A percentile compares a stretch with the other conserved stretches of the same genome.
phyloP scores from a whole-genome alignment of 2,113 vertebrate species.

The Formicarius rufipectus region DNA sequence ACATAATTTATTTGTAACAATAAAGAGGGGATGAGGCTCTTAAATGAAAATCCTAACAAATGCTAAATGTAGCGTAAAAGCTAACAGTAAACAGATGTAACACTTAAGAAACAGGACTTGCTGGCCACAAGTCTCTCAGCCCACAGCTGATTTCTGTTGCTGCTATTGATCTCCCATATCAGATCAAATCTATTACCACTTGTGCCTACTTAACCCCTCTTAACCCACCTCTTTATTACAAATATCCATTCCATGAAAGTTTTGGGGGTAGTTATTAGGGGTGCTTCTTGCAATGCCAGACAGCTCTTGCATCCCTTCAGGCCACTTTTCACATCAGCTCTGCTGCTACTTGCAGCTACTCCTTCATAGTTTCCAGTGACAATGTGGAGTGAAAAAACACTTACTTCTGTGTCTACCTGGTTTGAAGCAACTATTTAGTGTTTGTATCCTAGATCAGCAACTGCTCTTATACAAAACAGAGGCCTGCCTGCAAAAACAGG shows the following conservation, averaged over 20 bases:
- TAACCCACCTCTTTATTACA: background rate
- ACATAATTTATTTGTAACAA: background rate
- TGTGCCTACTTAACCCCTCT: background rate
- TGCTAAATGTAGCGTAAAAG: background rate
- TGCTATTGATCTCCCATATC: background rate
- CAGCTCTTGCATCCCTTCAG: background rate
- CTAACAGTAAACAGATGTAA: background rate
- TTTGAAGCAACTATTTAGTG: background rate
- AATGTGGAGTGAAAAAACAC: background rate
- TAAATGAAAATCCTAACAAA: background rate
- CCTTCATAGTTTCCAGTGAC: background rate
- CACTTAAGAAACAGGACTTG: background rate
- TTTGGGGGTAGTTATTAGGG: background rate
- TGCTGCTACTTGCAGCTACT: background rate
- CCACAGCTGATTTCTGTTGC: background rate
- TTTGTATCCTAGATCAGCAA: background rate
- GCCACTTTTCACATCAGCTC: background rate
- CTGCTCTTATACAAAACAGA: background rate
- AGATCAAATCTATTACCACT: background rate
- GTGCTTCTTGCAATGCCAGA: background rate
- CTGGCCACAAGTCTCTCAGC: background rate
- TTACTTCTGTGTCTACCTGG: accelerated
- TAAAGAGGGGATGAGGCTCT: background rate
- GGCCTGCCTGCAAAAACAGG: background rate
- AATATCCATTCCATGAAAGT: background rate